Evolutionary conservation across 1,140 invertebrate species (phyloP).

Genomic region (Drosophila prosaltans): DNA sequence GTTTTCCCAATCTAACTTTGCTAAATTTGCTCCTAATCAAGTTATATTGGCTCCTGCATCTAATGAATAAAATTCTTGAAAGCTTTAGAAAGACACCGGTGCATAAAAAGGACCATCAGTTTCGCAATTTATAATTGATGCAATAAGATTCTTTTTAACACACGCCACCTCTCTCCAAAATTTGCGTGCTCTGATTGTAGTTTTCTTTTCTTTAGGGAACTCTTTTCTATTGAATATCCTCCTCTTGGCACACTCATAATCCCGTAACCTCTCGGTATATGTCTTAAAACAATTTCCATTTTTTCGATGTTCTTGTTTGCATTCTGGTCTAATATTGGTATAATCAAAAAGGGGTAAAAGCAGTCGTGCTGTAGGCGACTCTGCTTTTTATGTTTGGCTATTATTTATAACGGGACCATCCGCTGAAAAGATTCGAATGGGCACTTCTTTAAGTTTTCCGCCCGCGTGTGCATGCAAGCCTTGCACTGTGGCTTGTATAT

Average conservation of each 20-base stretch:
- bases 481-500: conserved; percentile 27
- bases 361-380: background rate
- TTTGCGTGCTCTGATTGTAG: conserved; percentile 2
- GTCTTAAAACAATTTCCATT: too few relatives aligned
- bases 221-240: background rate
- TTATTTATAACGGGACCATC: background rate
- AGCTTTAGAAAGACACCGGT: conserved; percentile 17
- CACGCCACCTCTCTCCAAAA: conserved; percentile 11
- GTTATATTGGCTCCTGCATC: conserved; percentile 27
- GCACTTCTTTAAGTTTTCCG: conserved; percentile 1
- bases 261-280: background rate
- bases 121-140: conserved; percentile 4
- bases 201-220: background rate
- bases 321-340: background rate
- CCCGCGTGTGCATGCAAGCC: background rate
- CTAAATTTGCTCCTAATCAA: conserved; percentile 23
- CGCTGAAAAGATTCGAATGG: background rate
- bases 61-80: conserved; percentile 13
- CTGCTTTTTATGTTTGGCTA: background rate
- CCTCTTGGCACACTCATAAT: background rate
- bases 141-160: background rate
- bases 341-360: background rate
- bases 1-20: conserved; percentile 4
- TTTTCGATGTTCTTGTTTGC: too few relatives aligned
- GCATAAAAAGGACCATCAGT: conserved; percentile 20